Base-by-base conservation (phyloP, 2,888 invertebrate genomes). In the Plemyria rubiginata region DNA sequence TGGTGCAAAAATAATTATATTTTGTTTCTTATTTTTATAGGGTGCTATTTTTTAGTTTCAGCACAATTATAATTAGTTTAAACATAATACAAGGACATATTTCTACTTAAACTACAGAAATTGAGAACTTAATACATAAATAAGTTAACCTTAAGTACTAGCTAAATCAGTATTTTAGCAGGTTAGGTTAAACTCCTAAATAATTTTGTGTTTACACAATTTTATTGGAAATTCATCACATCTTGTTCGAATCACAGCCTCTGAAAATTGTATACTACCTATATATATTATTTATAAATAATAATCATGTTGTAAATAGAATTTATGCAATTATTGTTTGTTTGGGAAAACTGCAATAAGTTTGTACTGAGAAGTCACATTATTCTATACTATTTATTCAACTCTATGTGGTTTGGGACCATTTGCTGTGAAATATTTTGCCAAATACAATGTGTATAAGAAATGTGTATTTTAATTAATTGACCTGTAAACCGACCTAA, bases 361-460 rank as follows among this genome's bases (percentile, higher is more conserved):
- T 67, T 66, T 65, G 62, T 65, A 64, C 60, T 66, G 54, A 54
- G 48, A 61, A 54, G 49, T 54, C 40, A 55, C 43, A 55, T 54
- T 29, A 22, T 50, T 63, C 56, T 50, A 38, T 11, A 38, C 51
- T 57, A 58, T 54, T 62, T 62, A 54, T 53, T 60, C 50, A 69
- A 75, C 73, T 73, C 58, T 67, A 72, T 74, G 76, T 80, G 75
- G 75, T 80, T 73, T 78, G 84, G 84, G 81, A 82, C 85, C 84
- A 86, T 77, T 74, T 74, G 71, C 73, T 79, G 77, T 81, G 77
- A 75, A 72, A 70, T 74, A 73, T 79, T 73, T 82, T 79, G 79
- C 82, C 83, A 85, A 86, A 86, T 86, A 86, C 76, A 84, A 65
- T 75, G 67, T 78, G 75, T 76, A 74, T 77, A 74, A 66, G 60